Evolutionary conservation across 2,113 vertebrate species (phyloP).

Genomic region (Pipa parva): DNA sequence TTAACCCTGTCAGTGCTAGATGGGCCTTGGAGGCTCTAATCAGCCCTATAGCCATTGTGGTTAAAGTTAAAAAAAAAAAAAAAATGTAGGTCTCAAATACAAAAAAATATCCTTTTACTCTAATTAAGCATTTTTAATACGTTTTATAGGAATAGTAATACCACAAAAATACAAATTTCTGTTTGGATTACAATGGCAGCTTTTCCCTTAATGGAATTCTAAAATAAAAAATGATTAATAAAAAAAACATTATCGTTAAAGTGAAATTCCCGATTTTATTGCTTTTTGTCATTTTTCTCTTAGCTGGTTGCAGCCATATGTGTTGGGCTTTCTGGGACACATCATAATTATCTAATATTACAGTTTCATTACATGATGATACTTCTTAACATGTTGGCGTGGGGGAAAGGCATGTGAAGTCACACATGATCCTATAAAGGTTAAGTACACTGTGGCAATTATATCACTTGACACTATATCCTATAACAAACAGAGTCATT

Average conservation of each 20-base stretch:
- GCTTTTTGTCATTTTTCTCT: neutral
- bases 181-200: no score
- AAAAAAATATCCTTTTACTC: neutral
- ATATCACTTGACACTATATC: neutral
- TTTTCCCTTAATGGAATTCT: no score
- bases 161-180: no score
- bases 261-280: no score
- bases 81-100: neutral
- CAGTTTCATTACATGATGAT: neutral
- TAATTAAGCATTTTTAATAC: no score
- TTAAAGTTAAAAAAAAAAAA: neutral
- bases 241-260: no score
- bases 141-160: no score
- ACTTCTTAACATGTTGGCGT: neutral
- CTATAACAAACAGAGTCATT: no score
- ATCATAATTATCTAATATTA: neutral
- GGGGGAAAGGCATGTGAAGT: neutral
- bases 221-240: no score
- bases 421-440: neutral
- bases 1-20: slow-evolving; percentile 45
- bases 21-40: neutral
- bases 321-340: neutral
- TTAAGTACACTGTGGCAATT: neutral
- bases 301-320: neutral
- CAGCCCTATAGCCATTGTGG: neutral